Percentiles rank a stretch among this genome's conserved stretches.
These are phyloP conservation scores for Encarsia formosa DNA, from an alignment of 2,888 invertebrate genomes.

Conservation along the genomic window DNA sequence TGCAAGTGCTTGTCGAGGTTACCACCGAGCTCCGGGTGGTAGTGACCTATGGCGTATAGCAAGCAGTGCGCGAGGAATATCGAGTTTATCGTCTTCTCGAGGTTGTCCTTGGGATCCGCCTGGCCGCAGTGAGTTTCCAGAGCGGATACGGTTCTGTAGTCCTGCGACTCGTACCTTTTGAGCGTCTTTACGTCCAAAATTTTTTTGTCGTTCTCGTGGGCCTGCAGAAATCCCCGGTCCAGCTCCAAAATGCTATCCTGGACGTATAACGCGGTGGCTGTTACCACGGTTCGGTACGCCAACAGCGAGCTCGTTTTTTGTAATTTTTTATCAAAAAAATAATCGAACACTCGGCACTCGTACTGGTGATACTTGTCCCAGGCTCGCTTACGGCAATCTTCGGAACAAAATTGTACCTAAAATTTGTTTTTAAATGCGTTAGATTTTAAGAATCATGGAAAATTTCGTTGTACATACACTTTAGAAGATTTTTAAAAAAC, in stretches of 20 bases:
- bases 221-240: constrained; percentile 13
- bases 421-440: constrained; percentile 10
- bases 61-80: constrained; percentile 50
- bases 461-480: neutral
- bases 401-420: constrained; percentile 50
- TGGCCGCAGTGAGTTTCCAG: constrained; percentile 46
- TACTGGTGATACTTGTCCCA: constrained; percentile 46
- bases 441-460: neutral
- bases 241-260: constrained; percentile 6
- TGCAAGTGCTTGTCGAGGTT: constrained; percentile 33
- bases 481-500: neutral
- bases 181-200: constrained; percentile 1
- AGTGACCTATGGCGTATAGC: constrained; percentile 33
- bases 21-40: constrained; percentile 21
- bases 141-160: constrained; percentile 45
- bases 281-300: constrained; percentile 42
- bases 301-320: constrained; percentile 32
- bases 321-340: constrained; percentile 35
- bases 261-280: constrained; percentile 27
- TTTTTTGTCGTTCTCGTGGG: constrained; percentile 17
- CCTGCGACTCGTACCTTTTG: constrained; percentile 35
- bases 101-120: constrained; percentile 41
- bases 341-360: constrained; percentile 47
- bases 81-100: constrained; percentile 46
- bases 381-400: constrained; percentile 42